Evolutionary conservation across 2,113 vertebrate species (phyloP), one percentile per base, ranked within the genome.

Genomic region (Tautogolabrus adspersus): DNA sequence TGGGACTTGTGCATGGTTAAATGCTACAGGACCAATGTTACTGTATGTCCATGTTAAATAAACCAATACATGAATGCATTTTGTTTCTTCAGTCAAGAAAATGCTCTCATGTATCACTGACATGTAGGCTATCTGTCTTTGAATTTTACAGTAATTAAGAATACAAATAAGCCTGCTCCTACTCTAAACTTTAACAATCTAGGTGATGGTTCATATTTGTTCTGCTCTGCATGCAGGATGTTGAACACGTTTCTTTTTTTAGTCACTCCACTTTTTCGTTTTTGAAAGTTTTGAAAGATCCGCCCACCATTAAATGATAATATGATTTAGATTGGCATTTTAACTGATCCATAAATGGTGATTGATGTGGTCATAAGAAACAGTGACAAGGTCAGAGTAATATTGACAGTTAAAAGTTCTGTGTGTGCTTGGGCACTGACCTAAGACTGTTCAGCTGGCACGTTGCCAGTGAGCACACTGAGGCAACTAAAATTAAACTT

Each of bases 261-360:
- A 44, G 42, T 65, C 59, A 11, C 8, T 18, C 1, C 5, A 46
- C 16, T 13, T 70, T 55, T 62, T 15, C 55, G 67, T 59, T 60
- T 34, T 6, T 34, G 30, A 34, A 19, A 73, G 55, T 23, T 69
- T 15, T 34, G 62, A 72, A 18, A 56, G 18, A 66, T 55, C 44
- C 66, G 38, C 63, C 74, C 61, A 51, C 51, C 52, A 40, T 30
- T 67, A 38, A 82, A 66, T 72, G 62, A 86, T 61, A 66, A 81
- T 52, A 85, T 82, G 40, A 88, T 85, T 65, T 67, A 59, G 37
- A 76, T 79, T 42, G 70, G 15, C 86, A 63, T 81, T 84, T 88
- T 83, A 76, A 91, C 72, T 88, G 83, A 84, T 73, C 75, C 46
- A 64, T 83, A 78, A 89, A 87, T 59, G 65, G 56, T 82, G 85